Evolutionary conservation across 2,888 invertebrate genomes (phyloP).

Genomic region (Drosophila affinis): DNA sequence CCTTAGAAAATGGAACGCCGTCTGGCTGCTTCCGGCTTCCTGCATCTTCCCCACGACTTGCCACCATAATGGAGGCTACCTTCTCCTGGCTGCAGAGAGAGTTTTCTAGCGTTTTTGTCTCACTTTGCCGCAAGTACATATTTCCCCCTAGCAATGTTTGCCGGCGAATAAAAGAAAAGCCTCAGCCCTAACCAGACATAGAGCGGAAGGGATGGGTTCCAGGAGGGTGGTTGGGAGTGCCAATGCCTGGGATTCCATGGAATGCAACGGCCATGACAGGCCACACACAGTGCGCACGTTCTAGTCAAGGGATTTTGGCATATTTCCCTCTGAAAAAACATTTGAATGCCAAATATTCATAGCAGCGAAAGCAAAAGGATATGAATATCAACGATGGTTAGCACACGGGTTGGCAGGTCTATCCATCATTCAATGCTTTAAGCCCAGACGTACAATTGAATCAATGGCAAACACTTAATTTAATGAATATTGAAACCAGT

Average conservation of each 20-base stretch:
- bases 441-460: constrained; percentile 32
- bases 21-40: constrained; percentile 55
- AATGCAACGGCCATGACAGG: constrained; percentile 51
- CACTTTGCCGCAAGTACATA: constrained; percentile 61
- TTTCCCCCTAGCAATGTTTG: constrained; percentile 65
- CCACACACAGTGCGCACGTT: constrained; percentile 42
- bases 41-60: constrained; percentile 51
- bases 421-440: constrained; percentile 37
- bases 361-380: constrained; percentile 20
- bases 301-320: constrained; percentile 35
- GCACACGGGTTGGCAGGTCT: background rate
- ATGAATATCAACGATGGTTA: constrained; percentile 17
- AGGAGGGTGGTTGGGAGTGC: constrained; percentile 18
- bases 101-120: constrained; percentile 42
- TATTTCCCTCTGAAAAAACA: constrained; percentile 23
- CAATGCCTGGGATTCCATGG: constrained; percentile 27
- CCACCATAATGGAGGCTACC: constrained; percentile 62
- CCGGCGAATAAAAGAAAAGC: constrained; percentile 63
- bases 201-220: constrained; percentile 14
- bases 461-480: constrained; percentile 41
- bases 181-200: constrained; percentile 12
- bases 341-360: constrained; percentile 46
- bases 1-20: constrained; percentile 72
- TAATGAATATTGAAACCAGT: constrained; percentile 46
- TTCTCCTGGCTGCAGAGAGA: constrained; percentile 17